These are phyloP conservation scores for Ceratotherium simum DNA, from an alignment of 2,113 vertebrate species.

Conservation along the genomic window DNA sequence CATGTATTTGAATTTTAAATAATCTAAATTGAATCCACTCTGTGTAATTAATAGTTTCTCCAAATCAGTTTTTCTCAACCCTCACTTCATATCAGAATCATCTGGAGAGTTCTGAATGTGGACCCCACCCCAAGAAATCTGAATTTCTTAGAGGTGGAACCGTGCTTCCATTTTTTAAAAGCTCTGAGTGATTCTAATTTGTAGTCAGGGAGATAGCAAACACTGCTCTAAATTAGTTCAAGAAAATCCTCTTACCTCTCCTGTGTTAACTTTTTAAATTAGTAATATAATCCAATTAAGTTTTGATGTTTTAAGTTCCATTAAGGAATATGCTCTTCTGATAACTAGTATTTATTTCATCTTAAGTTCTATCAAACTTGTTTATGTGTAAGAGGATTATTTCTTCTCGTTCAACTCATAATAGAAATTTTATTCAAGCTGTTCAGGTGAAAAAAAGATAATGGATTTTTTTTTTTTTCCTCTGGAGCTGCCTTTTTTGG, in stretches of 20 bases:
- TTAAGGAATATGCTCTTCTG: constrained; percentile 48
- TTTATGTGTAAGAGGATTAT: constrained; percentile 7
- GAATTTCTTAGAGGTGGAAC: not conserved
- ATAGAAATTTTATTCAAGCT: not conserved
- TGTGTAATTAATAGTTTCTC: constrained; percentile 24
- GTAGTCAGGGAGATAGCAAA: not conserved
- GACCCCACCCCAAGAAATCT: not conserved
- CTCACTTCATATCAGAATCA: not conserved
- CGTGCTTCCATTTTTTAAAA: constrained; percentile 4
- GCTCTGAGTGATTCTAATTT: constrained; percentile 23
- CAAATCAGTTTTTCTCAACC: not conserved
- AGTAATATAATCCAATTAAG: not conserved
- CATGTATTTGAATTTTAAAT: constrained; percentile 60
- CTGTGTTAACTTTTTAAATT: constrained; percentile 44
- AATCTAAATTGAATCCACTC: constrained; percentile 16
- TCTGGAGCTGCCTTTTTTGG: constrained; percentile 27
- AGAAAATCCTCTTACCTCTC: constrained; percentile 33
- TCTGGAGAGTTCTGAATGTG: not conserved
- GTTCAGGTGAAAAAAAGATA: constrained; percentile 27
- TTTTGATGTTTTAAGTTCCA: constrained; percentile 46
- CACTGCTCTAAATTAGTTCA: constrained; percentile 25
- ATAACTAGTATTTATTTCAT: constrained; percentile 14
- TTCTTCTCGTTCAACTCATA: constrained; percentile 29
- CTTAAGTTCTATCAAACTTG: not conserved
- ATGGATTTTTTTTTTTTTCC: not conserved